Evolutionary conservation across 2,888 invertebrate species (phyloP).

Genomic region (Yponomeuta malinellus): DNA sequence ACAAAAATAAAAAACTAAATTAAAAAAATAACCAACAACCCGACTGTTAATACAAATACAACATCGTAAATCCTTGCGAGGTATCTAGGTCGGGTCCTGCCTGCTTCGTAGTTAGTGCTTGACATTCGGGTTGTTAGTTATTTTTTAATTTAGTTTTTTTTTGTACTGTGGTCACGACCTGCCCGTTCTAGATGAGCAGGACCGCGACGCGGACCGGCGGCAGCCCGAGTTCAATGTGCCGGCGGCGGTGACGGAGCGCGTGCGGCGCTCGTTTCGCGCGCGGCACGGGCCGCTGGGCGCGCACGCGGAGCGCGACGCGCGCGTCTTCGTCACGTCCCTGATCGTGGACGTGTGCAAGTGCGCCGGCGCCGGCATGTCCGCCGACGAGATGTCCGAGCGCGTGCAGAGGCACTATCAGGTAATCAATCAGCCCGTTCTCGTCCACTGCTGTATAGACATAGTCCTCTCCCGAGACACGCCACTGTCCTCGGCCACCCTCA

Average conservation of each 20-base stretch:
- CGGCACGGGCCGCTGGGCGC: slow-evolving; percentile 52
- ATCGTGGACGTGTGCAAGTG: slow-evolving; percentile 78
- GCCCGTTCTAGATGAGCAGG: slow-evolving; percentile 25
- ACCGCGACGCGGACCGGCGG: slow-evolving; percentile 42
- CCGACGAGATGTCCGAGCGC: slow-evolving; percentile 92
- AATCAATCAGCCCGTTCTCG: too few relatives aligned
- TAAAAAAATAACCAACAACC: too few relatives aligned
- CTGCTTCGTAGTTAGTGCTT: too few relatives aligned
- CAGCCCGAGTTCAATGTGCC: slow-evolving; percentile 59
- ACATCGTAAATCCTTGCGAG: too few relatives aligned
- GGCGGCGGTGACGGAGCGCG: slow-evolving; percentile 47
- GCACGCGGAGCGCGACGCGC: slow-evolving; percentile 77
- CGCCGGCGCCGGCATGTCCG: slow-evolving; percentile 71
- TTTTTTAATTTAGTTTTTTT: too few relatives aligned
- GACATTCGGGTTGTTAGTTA: too few relatives aligned
- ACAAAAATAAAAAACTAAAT: too few relatives aligned
- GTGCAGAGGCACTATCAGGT: slow-evolving; percentile 94
- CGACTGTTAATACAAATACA: too few relatives aligned
- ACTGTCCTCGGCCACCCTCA: too few relatives aligned
- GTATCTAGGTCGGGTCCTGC: too few relatives aligned
- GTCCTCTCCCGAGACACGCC: too few relatives aligned
- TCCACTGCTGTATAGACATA: neutral
- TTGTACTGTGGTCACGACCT: too few relatives aligned
- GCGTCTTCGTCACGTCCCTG: slow-evolving; percentile 80
- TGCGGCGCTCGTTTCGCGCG: slow-evolving; percentile 65